A percentile compares a stretch with the other conserved stretches of the same genome.
Conservation (phyloP, 2,797 vertebrate genomes). For the Eleutherodactylus coqui region DNA sequence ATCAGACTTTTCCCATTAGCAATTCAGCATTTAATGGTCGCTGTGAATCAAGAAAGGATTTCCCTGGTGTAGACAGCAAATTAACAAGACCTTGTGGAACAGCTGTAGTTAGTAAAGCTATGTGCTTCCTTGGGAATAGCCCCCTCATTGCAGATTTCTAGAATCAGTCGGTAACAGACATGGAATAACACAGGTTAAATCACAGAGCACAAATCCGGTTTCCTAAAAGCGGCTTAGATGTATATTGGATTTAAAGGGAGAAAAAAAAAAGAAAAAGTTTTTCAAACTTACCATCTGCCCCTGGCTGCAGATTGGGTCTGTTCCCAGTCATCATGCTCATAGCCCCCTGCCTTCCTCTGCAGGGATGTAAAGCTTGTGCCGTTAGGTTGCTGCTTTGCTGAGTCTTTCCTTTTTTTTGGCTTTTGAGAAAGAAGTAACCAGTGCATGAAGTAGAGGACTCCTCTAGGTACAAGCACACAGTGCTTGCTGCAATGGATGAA, state of each 20-base stretch:
- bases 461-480: conserved; percentile 22
- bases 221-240: conserved; percentile 38
- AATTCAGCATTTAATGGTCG: conserved; percentile 21
- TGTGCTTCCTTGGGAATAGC: conserved; percentile 1
- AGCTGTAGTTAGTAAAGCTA: neutral
- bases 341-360: conserved; percentile 1
- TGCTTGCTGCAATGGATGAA: neutral
- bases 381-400: neutral
- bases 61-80: conserved; percentile 21
- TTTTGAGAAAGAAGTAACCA: neutral
- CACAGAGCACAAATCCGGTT: conserved; percentile 32
- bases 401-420: neutral
- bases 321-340: conserved; percentile 58
- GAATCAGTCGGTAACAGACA: conserved; percentile 6
- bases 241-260: conserved; percentile 13
- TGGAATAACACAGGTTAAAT: conserved; percentile 25
- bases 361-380: neutral
- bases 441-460: conserved; percentile 1
- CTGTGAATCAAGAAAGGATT: neutral
- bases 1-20: neutral
- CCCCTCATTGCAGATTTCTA: conserved; percentile 15
- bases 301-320: conserved; percentile 43
- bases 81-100: neutral
- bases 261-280: conserved; percentile 29
- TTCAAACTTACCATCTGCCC: conserved; percentile 56